Percentiles rank a stretch among this genome's conserved stretches.
These are phyloP conservation scores for Nibea albiflora DNA, from an alignment of 2,113 vertebrate genomes.

Conservation along the genomic window DNA sequence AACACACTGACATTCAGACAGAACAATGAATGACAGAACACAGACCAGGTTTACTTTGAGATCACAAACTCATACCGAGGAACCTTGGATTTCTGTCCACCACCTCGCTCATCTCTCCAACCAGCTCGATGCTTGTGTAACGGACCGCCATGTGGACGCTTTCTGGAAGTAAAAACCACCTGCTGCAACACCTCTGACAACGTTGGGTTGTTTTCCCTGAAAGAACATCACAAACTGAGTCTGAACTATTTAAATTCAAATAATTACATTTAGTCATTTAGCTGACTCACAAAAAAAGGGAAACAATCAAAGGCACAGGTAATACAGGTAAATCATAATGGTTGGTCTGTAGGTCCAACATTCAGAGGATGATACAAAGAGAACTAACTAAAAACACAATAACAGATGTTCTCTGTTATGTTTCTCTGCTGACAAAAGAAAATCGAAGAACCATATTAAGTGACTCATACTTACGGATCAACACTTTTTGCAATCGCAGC, in stretches of 20 bases:
- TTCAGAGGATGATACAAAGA: neutral
- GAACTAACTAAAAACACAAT: neutral
- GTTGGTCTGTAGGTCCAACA: too few relatives aligned
- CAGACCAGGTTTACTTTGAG: neutral
- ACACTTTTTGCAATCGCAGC: constrained; percentile 97
- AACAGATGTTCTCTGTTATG: neutral
- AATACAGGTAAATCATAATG: too few relatives aligned
- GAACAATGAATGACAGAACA: neutral
- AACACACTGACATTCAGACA: too few relatives aligned
- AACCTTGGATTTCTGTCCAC: constrained; percentile 96
- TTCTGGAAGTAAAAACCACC: constrained; percentile 93
- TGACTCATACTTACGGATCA: constrained; percentile 92
- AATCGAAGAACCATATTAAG: neutral
- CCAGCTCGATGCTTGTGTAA: constrained; percentile 97
- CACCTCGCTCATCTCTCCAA: constrained; percentile 98
- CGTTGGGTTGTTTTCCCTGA: constrained; percentile 95
- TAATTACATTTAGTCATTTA: too few relatives aligned
- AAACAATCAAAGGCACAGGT: too few relatives aligned
- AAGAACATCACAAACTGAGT: neutral
- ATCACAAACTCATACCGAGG: constrained; percentile 84
- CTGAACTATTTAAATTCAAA: neutral
- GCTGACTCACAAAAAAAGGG: too few relatives aligned
- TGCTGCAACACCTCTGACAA: constrained; percentile 95
- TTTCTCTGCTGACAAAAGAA: neutral
- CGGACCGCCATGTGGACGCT: constrained; percentile 94